Conservation (phyloP, 2,113 vertebrate genomes). For the Gadus chalcogrammus region DNA sequence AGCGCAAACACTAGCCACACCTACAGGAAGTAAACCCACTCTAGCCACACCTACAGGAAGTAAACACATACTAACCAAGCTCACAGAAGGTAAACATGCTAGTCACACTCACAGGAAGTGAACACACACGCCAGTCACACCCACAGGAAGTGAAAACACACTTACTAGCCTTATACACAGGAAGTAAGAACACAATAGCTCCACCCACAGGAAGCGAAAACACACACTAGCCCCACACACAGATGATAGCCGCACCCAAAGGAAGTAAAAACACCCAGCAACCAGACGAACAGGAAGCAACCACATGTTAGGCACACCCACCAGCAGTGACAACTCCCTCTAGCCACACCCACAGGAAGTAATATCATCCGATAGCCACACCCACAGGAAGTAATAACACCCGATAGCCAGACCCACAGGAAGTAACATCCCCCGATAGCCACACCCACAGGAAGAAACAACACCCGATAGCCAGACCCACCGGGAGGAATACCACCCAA, state of each 20-base stretch:
- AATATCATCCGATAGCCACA: background rate
- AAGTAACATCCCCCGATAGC: too few species aligned
- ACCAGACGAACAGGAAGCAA: background rate
- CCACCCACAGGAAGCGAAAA: background rate
- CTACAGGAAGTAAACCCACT: background rate
- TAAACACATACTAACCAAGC: background rate
- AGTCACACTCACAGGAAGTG: background rate
- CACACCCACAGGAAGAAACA: too few species aligned
- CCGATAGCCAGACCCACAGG: too few species aligned
- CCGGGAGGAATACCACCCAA: background rate
- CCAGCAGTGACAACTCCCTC: too few species aligned
- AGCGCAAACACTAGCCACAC: background rate
- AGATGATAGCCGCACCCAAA: background rate
- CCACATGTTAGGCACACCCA: background rate
- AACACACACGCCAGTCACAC: conserved; percentile 88
- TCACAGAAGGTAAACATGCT: background rate
- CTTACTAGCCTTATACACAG: background rate
- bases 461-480: background rate
- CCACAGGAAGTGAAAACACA: conserved; percentile 25
- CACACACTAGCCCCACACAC: background rate
- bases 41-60: background rate
- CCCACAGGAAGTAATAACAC: background rate
- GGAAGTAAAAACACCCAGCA: background rate
- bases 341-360: background rate
- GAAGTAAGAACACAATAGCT: background rate